Base-by-base conservation (phyloP, 2,888 invertebrate genomes). In the Apoda limacodes region DNA sequence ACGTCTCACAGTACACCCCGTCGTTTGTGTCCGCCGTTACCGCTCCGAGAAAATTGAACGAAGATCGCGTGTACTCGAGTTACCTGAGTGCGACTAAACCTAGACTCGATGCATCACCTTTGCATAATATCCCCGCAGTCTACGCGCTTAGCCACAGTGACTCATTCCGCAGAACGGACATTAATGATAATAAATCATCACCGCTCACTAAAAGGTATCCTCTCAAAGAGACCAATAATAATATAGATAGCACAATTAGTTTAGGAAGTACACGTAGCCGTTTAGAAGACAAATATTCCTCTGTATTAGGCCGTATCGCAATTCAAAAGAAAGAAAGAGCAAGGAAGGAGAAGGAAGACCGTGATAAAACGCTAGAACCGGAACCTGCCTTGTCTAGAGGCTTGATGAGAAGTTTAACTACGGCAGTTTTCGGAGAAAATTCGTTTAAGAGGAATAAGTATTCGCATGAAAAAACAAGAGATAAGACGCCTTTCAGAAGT, bases 231-330 rank as follows among this genome's bases (percentile, higher is more conserved):
- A 53, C 80, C 44, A 74, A 78, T 54, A 75, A 74, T 53, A 72
- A 74, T 50, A 63, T 75, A 42, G 75, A 78, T 37, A 59, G 45
- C 39, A 55, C 63, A 9, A 55, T 70, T 46, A 49, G 56, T 45
- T 57, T 83, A 59, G 85, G 84, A 25, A 74, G 72, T 37, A 87
- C 89, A 13, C 83, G 90, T 29, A 86, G 83, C 38, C 85, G 89
- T 10, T 71, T 90, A 48, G 90, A 91, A 71, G 89, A 92, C 57
- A 92, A 92, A 65, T 91, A 91, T 66, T 86, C 89, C 1, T 85
- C 88, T 10, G 85, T 91, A 12, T 70, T 92, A 49, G 90, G 91
- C 54, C 85, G 85, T 52, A 86, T 88, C 45, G 87, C 89, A 13
- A 61, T 64, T 26, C 76, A 85, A 46, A 83, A 83, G 52, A 82